Evolutionary conservation across 2,888 invertebrate species (phyloP).

Genomic region (Oxycera nigricornis): DNA sequence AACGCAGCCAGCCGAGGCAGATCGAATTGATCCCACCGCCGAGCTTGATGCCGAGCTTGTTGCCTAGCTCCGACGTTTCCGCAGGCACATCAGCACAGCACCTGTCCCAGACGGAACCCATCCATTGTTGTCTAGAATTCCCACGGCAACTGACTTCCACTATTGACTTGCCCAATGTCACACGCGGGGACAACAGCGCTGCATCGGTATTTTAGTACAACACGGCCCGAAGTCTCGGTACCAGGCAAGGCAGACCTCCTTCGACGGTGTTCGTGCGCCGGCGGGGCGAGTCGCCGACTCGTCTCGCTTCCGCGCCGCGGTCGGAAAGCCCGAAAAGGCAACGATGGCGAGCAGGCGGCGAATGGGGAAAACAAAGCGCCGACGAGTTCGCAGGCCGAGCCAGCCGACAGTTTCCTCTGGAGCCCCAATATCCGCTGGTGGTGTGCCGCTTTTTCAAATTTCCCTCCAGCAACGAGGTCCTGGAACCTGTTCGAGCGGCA

Average conservation of each 20-base stretch:
- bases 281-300: slow-evolving; percentile 9
- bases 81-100: no score
- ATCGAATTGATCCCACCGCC: neutral
- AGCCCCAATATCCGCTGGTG: slow-evolving; percentile 32
- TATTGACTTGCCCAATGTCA: neutral
- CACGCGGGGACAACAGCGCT: neutral
- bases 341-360: neutral
- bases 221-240: neutral
- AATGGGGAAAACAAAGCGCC: slow-evolving; percentile 22
- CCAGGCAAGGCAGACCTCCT: neutral
- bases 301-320: neutral
- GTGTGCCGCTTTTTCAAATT: slow-evolving; percentile 28
- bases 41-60: no score
- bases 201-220: neutral
- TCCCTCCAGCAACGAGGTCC: slow-evolving; percentile 30
- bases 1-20: neutral
- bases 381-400: slow-evolving; percentile 25
- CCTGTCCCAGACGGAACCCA: no score
- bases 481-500: slow-evolving; percentile 20
- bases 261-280: neutral
- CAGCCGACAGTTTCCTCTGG: slow-evolving; percentile 27
- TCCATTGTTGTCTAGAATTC: no score
- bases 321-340: slow-evolving; percentile 1
- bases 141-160: neutral
- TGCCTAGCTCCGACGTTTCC: no score